These are phyloP conservation scores for Petrocephalus zakoni DNA, from an alignment of 2,113 vertebrate species.

Conservation along the genomic window DNA sequence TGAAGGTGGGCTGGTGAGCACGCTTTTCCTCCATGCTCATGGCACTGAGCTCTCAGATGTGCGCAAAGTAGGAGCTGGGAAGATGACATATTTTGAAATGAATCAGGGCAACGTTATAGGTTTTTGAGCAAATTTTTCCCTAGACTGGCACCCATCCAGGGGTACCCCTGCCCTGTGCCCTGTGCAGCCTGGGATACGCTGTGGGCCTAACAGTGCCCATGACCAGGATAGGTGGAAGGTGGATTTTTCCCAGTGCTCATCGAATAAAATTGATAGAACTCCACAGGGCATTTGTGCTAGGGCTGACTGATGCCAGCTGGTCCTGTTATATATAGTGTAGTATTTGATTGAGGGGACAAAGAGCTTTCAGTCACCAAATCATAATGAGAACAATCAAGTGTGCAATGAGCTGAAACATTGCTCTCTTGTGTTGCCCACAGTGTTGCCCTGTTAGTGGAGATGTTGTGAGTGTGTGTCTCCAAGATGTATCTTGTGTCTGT, in stretches of 20 bases:
- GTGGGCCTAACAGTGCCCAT: neutral
- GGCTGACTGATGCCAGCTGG: neutral
- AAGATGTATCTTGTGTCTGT: conserved; percentile 5
- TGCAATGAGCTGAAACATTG: neutral
- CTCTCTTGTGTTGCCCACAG: neutral
- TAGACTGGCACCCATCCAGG: neutral
- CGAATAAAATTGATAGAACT: neutral
- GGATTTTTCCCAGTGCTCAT: neutral
- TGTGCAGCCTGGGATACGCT: neutral
- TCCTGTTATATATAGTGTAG: neutral
- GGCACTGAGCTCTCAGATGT: neutral
- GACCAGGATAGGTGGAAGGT: neutral
- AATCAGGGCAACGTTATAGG: neutral
- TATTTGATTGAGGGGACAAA: neutral
- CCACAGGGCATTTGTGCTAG: neutral
- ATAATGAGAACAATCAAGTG: neutral
- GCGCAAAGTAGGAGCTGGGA: neutral
- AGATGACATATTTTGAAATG: neutral
- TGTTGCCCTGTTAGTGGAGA: neutral
- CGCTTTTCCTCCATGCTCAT: neutral
- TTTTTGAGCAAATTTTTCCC: neutral
- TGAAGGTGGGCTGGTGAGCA: conserved; percentile 22
- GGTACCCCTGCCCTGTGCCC: neutral
- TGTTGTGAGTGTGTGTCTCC: conserved; percentile 8
- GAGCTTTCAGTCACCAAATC: neutral